Base-by-base conservation (phyloP, 2,888 invertebrate genomes). In the Troilus luridus region DNA sequence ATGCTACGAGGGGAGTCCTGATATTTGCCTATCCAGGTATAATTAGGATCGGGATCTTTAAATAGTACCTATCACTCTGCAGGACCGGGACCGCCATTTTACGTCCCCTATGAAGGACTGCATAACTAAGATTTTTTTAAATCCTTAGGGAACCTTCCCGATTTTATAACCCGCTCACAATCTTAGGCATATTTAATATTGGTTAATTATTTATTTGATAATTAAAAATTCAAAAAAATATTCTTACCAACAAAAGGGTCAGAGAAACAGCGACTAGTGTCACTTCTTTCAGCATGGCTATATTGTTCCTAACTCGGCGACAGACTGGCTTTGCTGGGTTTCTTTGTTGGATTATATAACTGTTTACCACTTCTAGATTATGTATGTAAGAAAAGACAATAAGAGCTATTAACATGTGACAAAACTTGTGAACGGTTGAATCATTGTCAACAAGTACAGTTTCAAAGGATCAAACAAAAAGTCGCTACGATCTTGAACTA, bases 381-480 rank as follows among this genome's bases (percentile, higher is more conserved):
- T 56, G 81, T 54, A 81, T 81, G 81, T 54, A 54, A 10, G 54
- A 12, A 41, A 41, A 85, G 56, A 85, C 85, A 85, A 85, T 58
- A 56, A 41, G n/a, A 2, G 2, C 54, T n/a, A 85, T 85, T 85
- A 85, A n/a, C 85, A 85, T n/a, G 21, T 85, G 56, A 56, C 85
- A 85, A n/a, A n/a, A n/a, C 27, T 85, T 54, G 56, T n/a, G 7
- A 85, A 58, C 21, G 21, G 81, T 81, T 41, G 81, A 81, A 56
- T 81, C 81, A 81, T 81, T 81, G 56, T 56, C n/a, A 85, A 85
- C 54, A 21, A 41, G 56, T 56, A n/a, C 85, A 12, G 85, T 85
- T 85, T 21, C 85, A 12, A 85, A 85, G 85, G 85, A 85, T 85
- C 85, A 85, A 85, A 85, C 85, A 85, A 85, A 56, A 85, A 8